Base-by-base conservation (phyloP, 1,140 invertebrate species). In the Bombus soroeensis region DNA sequence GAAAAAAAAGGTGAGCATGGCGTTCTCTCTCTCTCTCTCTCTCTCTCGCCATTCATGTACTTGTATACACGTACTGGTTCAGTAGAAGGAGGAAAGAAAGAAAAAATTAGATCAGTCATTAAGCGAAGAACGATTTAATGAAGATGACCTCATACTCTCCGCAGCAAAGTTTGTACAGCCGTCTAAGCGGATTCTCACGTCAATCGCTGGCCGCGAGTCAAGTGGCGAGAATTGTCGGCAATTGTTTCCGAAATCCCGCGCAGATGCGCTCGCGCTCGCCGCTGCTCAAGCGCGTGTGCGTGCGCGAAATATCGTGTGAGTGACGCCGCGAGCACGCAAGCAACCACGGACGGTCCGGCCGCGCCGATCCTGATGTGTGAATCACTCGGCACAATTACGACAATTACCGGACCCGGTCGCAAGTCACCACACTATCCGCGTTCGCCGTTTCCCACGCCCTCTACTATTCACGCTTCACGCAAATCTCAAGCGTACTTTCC, bases 161-260 rank as follows among this genome's bases (percentile, higher is more conserved):
- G 93, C 91, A 91, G 91, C 89, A 91, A 86, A 93, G 91, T 89
- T 93, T 86, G 79, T 88, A 91, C 89, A 75, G 90, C 89, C 85
- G 87, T 93, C 92, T 93, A 92, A 94, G 93, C 94, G 93, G 93
- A 94, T 95, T 95, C 95, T 95, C 95, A 95, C 95, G 95, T 93
- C 94, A 95, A 95, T 95, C 94, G 94, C 91, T 92, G 91, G 93
- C 92, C 92, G 93, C 94, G 94, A 94, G 94, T 94, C 93, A 95
- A 95, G 94, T 95, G 95, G 94, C 94, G 93, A 91, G 95, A 95
- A 95, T 95, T 95, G 94, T 93, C 94, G 95, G 93, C 95, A 95
- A 95, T 95, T 95, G 94, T 95, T 95, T 95, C 94, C 95, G 94
- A 95, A 95, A 95, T 95, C 95, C 95, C 94, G 94, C 94, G 94